phyloP scores from a whole-genome alignment of 2,888 invertebrate species.

The Scaeva pyrastri region DNA sequence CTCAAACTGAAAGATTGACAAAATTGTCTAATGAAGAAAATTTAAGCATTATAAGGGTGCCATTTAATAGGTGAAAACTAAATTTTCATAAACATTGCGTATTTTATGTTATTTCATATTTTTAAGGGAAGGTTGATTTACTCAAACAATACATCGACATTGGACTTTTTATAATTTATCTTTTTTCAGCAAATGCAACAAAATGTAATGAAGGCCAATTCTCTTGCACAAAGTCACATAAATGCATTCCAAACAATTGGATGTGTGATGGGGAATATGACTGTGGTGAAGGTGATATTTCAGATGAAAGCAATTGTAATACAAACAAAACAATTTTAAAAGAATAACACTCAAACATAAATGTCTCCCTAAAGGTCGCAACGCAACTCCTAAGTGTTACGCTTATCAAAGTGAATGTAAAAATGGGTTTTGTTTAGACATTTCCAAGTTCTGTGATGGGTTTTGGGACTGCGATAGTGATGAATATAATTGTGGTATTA shows the following conservation, averaged over 20 bases:
- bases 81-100: no score
- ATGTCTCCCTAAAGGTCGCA: conserved; percentile 84
- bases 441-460: conserved; percentile 83
- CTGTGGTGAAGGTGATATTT: conserved; percentile 90
- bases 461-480: conserved; percentile 83
- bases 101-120: no score
- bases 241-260: conserved; percentile 91
- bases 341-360: conserved; percentile 13
- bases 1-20: no score
- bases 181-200: conserved; percentile 85
- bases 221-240: conserved; percentile 88
- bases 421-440: conserved; percentile 82
- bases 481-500: conserved; percentile 83
- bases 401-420: conserved; percentile 89
- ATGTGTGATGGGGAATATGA: conserved; percentile 91
- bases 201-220: conserved; percentile 89
- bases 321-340: conserved; percentile 29
- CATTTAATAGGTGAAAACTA: no score
- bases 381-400: conserved; percentile 87
- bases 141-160: no score
- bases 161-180: neutral
- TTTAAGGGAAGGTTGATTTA: no score
- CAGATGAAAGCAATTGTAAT: conserved; percentile 91
- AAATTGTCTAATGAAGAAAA: no score
- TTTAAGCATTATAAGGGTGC: no score